Percentiles rank a stretch among this genome's conserved stretches.
Evolutionary conservation across 2,113 vertebrate genomes (phyloP).

Genomic region (Stercorarius parasiticus): DNA sequence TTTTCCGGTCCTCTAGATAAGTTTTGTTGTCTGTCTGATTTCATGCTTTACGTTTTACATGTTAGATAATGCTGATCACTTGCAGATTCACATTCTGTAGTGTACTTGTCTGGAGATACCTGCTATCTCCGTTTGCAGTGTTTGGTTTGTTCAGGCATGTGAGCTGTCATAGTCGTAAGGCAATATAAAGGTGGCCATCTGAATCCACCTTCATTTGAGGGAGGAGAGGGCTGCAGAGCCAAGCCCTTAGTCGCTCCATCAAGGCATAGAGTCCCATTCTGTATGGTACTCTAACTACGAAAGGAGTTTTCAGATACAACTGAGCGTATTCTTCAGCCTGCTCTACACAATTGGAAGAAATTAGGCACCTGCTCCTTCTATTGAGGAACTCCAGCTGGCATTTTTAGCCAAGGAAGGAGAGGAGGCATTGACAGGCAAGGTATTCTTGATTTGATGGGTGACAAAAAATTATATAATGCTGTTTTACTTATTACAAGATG

Average conservation of each 20-base stretch:
- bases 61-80: not conserved
- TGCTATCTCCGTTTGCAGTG: not conserved
- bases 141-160: not conserved
- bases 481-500: not conserved
- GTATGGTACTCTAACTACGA: not conserved
- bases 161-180: too few species aligned
- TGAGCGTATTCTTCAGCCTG: not conserved
- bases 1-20: not conserved
- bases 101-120: not conserved
- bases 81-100: not conserved
- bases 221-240: not conserved
- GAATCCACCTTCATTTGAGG: rapidly evolving
- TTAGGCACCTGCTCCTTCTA: not conserved
- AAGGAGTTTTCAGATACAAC: not conserved
- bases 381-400: not conserved
- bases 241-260: not conserved
- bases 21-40: not conserved
- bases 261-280: not conserved
- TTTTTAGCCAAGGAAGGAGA: not conserved
- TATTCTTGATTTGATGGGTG: not conserved
- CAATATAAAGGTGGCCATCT: too few species aligned
- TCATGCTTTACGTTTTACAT: not conserved
- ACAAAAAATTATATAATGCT: not conserved
- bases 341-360: not conserved
- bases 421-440: not conserved